A percentile compares a stretch with the other conserved stretches of the same genome.
These are phyloP conservation scores for Etheostoma spectabile DNA, from an alignment of 2,113 vertebrate genomes.

Conservation along the genomic window DNA sequence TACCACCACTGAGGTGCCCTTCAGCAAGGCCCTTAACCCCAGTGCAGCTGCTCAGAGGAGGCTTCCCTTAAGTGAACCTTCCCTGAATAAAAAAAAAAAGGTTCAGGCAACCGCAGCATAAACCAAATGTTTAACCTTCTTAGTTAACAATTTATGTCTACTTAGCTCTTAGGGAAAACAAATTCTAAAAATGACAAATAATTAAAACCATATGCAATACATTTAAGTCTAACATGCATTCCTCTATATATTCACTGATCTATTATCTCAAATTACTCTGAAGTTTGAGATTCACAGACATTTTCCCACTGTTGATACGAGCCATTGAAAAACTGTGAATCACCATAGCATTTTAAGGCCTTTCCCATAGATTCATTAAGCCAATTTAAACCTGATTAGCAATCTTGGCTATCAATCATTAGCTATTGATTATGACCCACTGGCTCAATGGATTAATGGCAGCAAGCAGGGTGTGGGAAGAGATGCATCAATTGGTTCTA, in stretches of 20 bases:
- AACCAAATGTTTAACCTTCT: too few species aligned
- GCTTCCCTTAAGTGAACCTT: too few species aligned
- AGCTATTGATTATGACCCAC: conserved; percentile 68
- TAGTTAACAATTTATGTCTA: too few species aligned
- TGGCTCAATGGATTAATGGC: conserved; percentile 66
- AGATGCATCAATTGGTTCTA: conserved; percentile 72
- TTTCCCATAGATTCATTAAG: conserved; percentile 60
- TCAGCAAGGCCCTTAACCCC: too few species aligned
- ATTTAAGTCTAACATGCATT: conserved; percentile 1
- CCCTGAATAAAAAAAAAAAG: too few species aligned
- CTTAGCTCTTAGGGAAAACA: not conserved
- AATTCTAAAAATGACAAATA: not conserved
- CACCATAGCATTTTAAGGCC: not conserved
- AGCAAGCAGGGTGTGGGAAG: conserved; percentile 64
- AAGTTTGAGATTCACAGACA: not conserved
- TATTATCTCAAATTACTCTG: not conserved
- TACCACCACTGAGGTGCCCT: too few species aligned
- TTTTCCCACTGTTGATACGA: conserved; percentile 14
- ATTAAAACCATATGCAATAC: not conserved
- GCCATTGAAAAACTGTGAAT: conserved; percentile 18
- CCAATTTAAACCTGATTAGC: conserved; percentile 70
- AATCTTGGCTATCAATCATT: conserved; percentile 62
- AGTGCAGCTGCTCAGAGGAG: too few species aligned
- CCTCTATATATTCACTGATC: not conserved
- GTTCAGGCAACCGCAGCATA: too few species aligned